These are phyloP conservation scores for Bimastos eiseni DNA, from an alignment of 2,888 invertebrate species.

Conservation along the genomic window DNA sequence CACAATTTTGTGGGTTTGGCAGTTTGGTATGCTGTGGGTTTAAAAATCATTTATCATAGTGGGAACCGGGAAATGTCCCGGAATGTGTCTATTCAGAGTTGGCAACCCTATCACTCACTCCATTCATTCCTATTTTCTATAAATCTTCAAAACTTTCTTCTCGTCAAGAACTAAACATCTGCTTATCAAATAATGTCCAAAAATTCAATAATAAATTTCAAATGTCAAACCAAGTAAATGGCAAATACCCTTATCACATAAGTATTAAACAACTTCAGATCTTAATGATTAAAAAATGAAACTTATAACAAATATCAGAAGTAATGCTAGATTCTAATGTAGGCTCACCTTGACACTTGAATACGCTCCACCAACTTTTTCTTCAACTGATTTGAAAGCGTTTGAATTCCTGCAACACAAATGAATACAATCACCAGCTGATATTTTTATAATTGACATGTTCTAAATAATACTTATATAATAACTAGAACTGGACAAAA, in stretches of 20 bases:
- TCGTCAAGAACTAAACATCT: neutral
- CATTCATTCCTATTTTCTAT: neutral
- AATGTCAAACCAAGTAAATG: neutral
- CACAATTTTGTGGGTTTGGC: no score
- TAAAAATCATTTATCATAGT: no score
- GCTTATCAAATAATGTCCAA: neutral
- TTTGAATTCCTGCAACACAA: constrained; percentile 75
- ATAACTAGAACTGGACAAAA: neutral
- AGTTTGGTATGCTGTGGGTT: no score
- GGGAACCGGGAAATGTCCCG: no score
- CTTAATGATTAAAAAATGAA: neutral
- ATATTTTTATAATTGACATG: neutral
- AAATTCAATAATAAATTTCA: neutral
- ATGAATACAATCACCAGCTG: neutral
- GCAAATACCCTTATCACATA: neutral
- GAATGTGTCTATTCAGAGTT: no score
- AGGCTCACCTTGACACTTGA: constrained; percentile 88
- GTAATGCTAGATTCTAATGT: neutral
- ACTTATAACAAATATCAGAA: neutral
- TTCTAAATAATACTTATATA: neutral
- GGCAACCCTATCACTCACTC: neutral
- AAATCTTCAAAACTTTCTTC: neutral
- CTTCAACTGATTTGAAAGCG: constrained; percentile 95
- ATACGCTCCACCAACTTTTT: constrained; percentile 93
- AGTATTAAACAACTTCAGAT: neutral